Base-by-base conservation (phyloP, 2,888 invertebrate genomes). In the Thalpophila matura region DNA sequence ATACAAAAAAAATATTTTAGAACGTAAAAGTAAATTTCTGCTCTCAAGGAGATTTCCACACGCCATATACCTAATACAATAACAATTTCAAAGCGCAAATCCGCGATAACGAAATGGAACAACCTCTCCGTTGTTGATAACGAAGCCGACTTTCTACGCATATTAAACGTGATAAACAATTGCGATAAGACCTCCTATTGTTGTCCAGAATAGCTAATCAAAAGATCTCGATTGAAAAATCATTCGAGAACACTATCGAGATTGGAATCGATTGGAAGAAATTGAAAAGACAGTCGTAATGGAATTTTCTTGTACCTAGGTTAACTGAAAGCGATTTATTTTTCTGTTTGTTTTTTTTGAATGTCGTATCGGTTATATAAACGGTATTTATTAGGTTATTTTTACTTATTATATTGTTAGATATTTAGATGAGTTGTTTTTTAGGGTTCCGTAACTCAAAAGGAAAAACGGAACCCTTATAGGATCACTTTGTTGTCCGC, bases 111-210 rank as follows among this genome's bases (percentile, higher is more conserved):
- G 79, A 94, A 94, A 85, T 93, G 88, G 94, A 89, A 88, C 94
- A 92, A 62, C 71, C 75, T 72, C 69, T 67, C 80, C 79, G 77
- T 71, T 77, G 64, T 83, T 85, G 92, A 92, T 92, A 94, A 93
- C 84, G 78, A 79, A 81, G 79, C 85, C 86, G 87, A 90, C 90
- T 94, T 92, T 93, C 89, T 89, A 94, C 93, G 94, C 92, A 89
- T 89, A 94, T 95, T 95, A 94, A 92, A 89, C 85, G 74, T 89
- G 94, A 94, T 94, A 94, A 93, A 87, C 85, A 79, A 71, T 60
- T 50, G 58, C 84, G 92, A 94, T 94, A 94, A 92, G 78, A 58
- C 54, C 54, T 66, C 74, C 90, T 82, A 93, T 94, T 94, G 94
- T 94, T 91, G 85, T 85, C 64, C 69, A 53, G 66, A 87, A 87